phyloP scores from a whole-genome alignment of 2,888 invertebrate species.

The Tridacna crocea region DNA sequence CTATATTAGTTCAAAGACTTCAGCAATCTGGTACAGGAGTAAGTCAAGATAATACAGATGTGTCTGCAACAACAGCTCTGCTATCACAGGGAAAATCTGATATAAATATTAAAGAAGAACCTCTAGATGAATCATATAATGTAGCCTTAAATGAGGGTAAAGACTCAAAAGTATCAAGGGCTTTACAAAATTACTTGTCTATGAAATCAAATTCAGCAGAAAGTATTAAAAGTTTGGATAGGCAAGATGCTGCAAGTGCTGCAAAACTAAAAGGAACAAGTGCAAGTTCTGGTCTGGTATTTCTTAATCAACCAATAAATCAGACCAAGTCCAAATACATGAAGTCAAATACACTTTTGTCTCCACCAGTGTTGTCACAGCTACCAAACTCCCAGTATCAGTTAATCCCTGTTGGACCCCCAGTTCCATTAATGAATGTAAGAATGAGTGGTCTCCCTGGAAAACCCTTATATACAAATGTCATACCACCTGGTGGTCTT shows the following conservation, averaged over 20 bases:
- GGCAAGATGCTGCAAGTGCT: background rate
- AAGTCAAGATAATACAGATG: background rate
- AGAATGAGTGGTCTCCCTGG: background rate
- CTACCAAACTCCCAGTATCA: slow-evolving; percentile 1
- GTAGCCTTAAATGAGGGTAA: background rate
- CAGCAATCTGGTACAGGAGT: background rate
- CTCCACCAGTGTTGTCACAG: background rate
- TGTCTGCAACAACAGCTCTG: background rate
- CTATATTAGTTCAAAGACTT: background rate
- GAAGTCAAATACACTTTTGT: background rate
- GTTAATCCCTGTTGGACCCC: slow-evolving; percentile 21
- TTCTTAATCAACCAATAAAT: background rate
- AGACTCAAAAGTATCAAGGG: background rate
- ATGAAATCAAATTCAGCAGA: slow-evolving; percentile 18
- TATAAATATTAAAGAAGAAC: slow-evolving; percentile 53
- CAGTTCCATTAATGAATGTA: slow-evolving; percentile 5
- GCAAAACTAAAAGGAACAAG: background rate
- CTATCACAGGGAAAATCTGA: background rate
- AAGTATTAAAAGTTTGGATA: background rate
- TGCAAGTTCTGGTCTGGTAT: background rate
- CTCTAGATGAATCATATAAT: slow-evolving; percentile 50
- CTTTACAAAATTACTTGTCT: slow-evolving; percentile 12
- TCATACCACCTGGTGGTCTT: background rate
- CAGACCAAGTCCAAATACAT: background rate
- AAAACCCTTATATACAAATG: background rate